A percentile compares a stretch with the other conserved stretches of the same genome.
These are phyloP conservation scores for Toxotes chatareus DNA, from an alignment of 2,113 vertebrate species.

Conservation along the genomic window DNA sequence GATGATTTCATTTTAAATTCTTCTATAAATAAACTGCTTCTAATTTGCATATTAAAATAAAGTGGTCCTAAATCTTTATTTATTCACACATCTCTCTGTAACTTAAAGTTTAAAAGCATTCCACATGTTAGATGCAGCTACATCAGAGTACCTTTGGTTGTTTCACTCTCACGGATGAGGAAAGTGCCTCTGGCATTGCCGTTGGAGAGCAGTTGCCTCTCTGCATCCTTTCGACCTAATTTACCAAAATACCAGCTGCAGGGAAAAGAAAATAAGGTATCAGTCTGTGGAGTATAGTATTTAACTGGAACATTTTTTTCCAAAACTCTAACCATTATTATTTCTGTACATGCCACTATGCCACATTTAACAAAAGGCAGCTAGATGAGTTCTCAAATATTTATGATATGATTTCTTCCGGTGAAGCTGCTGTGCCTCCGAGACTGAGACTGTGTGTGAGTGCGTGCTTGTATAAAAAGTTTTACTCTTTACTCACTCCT, in stretches of 20 bases:
- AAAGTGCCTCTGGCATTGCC: constrained; percentile 98
- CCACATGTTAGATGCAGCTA: background rate
- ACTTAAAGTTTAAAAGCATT: constrained; percentile 24
- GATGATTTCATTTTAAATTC: background rate
- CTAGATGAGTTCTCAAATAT: constrained; percentile 37
- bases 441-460: constrained; percentile 3
- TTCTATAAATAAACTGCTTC: constrained; percentile 21
- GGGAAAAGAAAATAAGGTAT: background rate
- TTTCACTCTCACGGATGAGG: constrained; percentile 99
- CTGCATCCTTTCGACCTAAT: constrained; percentile 98
- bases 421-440: constrained; percentile 12
- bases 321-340: background rate
- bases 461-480: constrained; percentile 27
- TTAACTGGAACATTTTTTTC: constrained; percentile 7
- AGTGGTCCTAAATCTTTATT: background rate
- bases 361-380: constrained; percentile 17
- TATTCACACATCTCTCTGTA: constrained; percentile 20
- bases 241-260: constrained; percentile 98
- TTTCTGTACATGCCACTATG: background rate
- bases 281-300: constrained; percentile 9
- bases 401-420: constrained; percentile 26
- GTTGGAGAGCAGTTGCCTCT: constrained; percentile 96
- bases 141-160: constrained; percentile 94
- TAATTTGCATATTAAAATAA: constrained; percentile 2
- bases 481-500: constrained; percentile 94